Evolutionary conservation across 2,113 vertebrate genomes (phyloP).

Genomic region (Sula dactylatra): DNA sequence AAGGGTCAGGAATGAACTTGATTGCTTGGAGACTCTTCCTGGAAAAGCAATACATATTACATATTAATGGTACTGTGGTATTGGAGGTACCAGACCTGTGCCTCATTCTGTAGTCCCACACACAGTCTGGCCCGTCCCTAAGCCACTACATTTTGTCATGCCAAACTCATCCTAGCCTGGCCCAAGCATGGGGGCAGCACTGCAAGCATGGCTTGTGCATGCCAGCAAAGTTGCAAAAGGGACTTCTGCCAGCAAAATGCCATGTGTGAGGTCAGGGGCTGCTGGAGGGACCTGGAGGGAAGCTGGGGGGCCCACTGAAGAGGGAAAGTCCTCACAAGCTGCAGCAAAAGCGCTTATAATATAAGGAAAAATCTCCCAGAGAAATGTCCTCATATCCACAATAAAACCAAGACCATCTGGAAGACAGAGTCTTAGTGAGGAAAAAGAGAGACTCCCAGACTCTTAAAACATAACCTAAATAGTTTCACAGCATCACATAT

Average conservation of each 20-base stretch:
- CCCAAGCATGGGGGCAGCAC: neutral
- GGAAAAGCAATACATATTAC: neutral
- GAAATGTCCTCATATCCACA: neutral
- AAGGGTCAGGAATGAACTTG: neutral
- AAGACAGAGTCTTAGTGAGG: neutral
- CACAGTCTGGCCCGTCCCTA: neutral
- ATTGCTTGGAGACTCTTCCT: neutral
- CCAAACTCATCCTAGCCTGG: neutral
- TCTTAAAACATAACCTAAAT: neutral
- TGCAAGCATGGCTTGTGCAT: neutral
- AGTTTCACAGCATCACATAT: neutral
- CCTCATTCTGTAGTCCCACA: neutral
- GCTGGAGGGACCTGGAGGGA: neutral
- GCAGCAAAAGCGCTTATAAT: neutral
- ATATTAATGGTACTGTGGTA: neutral
- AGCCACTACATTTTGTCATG: neutral
- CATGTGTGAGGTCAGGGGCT: neutral
- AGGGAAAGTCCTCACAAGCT: neutral
- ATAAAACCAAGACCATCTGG: neutral
- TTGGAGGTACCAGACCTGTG: neutral
- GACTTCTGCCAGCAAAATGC: neutral
- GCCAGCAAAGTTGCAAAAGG: neutral
- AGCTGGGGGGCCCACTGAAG: neutral
- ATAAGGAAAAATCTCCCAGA: neutral
- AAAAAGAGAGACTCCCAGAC: neutral